These are phyloP conservation scores for Mylabris sibirica DNA, from an alignment of 2,888 invertebrate genomes.

Conservation along the genomic window DNA sequence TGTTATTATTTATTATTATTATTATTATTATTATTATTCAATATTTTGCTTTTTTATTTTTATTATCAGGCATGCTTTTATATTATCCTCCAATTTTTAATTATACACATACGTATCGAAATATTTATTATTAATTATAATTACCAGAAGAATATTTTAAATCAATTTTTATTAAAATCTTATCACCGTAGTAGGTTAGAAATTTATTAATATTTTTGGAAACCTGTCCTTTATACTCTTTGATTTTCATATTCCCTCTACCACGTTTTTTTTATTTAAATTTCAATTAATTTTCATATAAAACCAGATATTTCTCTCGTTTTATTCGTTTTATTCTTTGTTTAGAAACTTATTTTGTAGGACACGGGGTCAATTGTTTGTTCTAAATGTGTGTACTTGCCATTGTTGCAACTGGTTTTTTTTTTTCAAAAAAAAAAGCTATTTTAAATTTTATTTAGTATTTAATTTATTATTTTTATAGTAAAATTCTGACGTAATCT, in stretches of 20 bases:
- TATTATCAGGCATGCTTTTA: conserved; percentile 10
- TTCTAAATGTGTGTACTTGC: not conserved
- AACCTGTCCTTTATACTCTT: not conserved
- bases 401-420: not conserved
- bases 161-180: not conserved
- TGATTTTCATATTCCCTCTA: not conserved
- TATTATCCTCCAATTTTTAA: conserved; percentile 3
- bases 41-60: conserved; percentile 3
- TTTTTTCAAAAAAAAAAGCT: too few species aligned
- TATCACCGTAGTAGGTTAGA: not conserved
- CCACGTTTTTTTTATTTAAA: too few species aligned
- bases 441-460: not conserved
- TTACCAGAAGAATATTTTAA: not conserved
- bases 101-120: not conserved
- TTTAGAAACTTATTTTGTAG: not conserved
- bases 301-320: too few species aligned
- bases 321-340: not conserved
- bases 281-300: too few species aligned
- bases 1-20: conserved; percentile 39
- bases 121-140: not conserved
- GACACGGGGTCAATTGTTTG: conserved; percentile 9
- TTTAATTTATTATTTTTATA: not conserved
- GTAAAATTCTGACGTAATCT: not conserved
- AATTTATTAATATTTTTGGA: not conserved
- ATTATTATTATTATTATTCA: not conserved